A percentile compares a stretch with the other conserved stretches of the same genome.
These are phyloP conservation scores for Pipa parva DNA, from an alignment of 2,113 vertebrate species.

Conservation along the genomic window DNA sequence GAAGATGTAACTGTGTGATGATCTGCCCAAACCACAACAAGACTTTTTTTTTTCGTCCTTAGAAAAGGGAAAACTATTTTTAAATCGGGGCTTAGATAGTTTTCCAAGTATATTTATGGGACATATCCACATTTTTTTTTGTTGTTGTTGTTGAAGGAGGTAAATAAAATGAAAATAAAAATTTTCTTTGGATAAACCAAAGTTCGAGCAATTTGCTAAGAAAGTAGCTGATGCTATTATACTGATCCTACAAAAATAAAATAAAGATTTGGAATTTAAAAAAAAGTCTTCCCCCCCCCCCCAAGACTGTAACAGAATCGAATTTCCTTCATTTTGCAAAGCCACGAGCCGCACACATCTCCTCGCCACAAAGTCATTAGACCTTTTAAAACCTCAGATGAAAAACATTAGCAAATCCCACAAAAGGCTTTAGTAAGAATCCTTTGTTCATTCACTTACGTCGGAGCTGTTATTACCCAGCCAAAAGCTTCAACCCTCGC, in stretches of 20 bases:
- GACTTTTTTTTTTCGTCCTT: background rate
- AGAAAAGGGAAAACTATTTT: conserved; percentile 6
- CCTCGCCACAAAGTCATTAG: conserved; percentile 85
- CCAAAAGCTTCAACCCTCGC: background rate
- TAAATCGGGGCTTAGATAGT: background rate
- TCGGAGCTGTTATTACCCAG: no score
- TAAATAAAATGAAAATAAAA: background rate
- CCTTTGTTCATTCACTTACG: conserved; percentile 89
- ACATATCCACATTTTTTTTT: background rate
- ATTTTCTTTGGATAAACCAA: background rate
- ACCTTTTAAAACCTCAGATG: conserved; percentile 86
- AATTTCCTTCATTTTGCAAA: conserved; percentile 86
- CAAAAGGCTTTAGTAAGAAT: conserved; percentile 76
- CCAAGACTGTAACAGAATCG: conserved; percentile 70
- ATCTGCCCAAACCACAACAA: conserved; percentile 16
- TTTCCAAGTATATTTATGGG: conserved; percentile 23
- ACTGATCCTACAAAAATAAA: conserved; percentile 69
- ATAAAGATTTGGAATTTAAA: conserved; percentile 35
- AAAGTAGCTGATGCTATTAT: conserved; percentile 49
- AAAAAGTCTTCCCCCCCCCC: background rate
- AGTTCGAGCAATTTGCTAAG: conserved; percentile 46
- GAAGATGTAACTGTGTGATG: conserved; percentile 49
- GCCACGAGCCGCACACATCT: conserved; percentile 81
- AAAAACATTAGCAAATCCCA: conserved; percentile 91
- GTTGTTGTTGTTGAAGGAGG: background rate